Evolutionary conservation across 2,113 vertebrate species (phyloP), one percentile per base, ranked within the genome.

Genomic region (Sylvilagus bachmani): DNA sequence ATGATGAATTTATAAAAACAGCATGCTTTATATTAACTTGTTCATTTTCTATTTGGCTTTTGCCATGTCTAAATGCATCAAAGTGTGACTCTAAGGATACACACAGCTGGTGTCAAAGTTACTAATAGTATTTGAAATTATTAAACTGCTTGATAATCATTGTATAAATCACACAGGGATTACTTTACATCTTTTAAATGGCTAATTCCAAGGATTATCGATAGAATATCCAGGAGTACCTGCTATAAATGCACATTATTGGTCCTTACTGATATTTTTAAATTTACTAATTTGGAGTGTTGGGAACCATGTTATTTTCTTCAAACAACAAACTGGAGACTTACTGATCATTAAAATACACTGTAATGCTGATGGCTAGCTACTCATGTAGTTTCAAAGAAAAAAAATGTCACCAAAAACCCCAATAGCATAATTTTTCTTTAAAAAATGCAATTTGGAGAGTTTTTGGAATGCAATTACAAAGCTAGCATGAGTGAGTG

Each of bases 11-110:
- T 79, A 55, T 58, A 53, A 90, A 86, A 58, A 77, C 27, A 70
- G 2, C 6, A 74, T 69, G 6, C 79, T 92, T 90, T 58, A 75
- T 3, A 64, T 9, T 62, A 64, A 44, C 7, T 86, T 94, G 24
- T 70, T 82, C n/a, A 67, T 77, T 89, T 74, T 67, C 10, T 88
- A 29, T 79, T 86, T 94, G 49, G 0, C 38, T 94, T 93, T 90
- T 25, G 80, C 66, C 86, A 38, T 75, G 5, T 70, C 38, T 75
- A 90, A 78, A 53, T 31, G 31, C 22, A 1, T 89, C 21, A 86
- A 86, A 61, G 2, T 81, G 29, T 90, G 64, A 83, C n/a, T 62
- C 19, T 19, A 19, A 83, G 33, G 21, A 51, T 87, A 58, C 86
- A 19, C 17, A 27, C 49, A 67, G 73, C 2, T 10, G 55, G 9